Base-by-base conservation (phyloP, 2,888 invertebrate species). In the Fissipunctia ypsillon region DNA sequence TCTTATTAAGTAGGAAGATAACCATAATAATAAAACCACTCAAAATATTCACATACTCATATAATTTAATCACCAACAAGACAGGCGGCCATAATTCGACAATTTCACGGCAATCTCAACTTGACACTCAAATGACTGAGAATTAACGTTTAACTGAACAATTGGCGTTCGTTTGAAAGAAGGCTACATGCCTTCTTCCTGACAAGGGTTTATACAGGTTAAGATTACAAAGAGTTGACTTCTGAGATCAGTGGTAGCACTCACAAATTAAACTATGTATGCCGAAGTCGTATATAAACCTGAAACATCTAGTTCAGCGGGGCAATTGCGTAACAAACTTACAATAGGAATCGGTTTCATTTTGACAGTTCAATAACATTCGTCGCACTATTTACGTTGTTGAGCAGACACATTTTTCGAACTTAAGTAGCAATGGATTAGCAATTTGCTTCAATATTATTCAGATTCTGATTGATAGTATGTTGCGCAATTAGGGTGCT, bases 71-170 rank as follows among this genome's bases (percentile, higher is more conserved):
- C 48, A 31, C 2, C 68, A 79, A 61, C 64, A 74, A 73, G 66
- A 81, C 69, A 64, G 43, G 65, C 60, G 43, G 50, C 54, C 54
- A 59, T 72, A 61, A 78, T 12, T 16, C 41, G 41, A 52, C 64
- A 68, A 73, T 81, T 73, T 70, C 5, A 64, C 63, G 70, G 72
- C 69, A 84, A 83, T 84, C 75, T 68, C 77, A 10, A 14, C 45
- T 64, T 45, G 48, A 69, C 77, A 73, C 69, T 76, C 41, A 73
- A 81, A 84, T 66, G 68, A 38, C 73, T 50, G 60, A 68, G 78
- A 72, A 72, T 84, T 77, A 75, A 74, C 73, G 43, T 80, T 80
- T 78, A 81, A 78, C 52, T 83, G 50, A 70, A 71, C 59, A 74
- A 74, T 75, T 77, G 66, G 64, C 67, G 77, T 35, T 73, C 16